phyloP scores from a whole-genome alignment of 2,113 vertebrate species.

The Uropsilus gracilis region DNA sequence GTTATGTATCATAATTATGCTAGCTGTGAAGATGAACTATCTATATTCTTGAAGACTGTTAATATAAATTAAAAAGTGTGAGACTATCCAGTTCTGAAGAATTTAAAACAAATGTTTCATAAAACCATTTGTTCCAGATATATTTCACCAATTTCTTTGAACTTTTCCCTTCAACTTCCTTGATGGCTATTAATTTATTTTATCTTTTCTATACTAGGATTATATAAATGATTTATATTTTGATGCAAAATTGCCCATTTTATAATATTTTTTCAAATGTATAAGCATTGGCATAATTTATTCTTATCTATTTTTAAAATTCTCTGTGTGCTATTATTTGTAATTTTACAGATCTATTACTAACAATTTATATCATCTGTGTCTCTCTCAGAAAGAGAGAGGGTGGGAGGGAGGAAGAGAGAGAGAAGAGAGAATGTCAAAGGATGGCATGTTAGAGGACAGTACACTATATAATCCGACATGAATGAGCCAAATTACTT shows the following conservation, averaged over 20 bases:
- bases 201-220: background rate
- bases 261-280: no score
- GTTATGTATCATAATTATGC: background rate
- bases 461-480: background rate
- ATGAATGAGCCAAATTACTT: background rate
- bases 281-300: background rate
- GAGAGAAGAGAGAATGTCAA: background rate
- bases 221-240: background rate
- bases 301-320: background rate
- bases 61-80: background rate
- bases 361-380: no score
- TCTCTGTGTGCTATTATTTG: background rate
- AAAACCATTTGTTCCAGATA: background rate
- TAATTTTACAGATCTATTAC: background rate
- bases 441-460: background rate
- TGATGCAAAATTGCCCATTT: background rate
- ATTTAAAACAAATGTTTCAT: background rate
- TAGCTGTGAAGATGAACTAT: background rate
- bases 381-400: background rate
- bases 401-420: background rate
- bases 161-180: background rate
- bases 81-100: background rate
- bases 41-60: background rate
- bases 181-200: background rate
- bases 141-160: background rate